These are phyloP conservation scores for Tragelaphus imberbis DNA, from an alignment of 2,113 vertebrate genomes.

Conservation along the genomic window DNA sequence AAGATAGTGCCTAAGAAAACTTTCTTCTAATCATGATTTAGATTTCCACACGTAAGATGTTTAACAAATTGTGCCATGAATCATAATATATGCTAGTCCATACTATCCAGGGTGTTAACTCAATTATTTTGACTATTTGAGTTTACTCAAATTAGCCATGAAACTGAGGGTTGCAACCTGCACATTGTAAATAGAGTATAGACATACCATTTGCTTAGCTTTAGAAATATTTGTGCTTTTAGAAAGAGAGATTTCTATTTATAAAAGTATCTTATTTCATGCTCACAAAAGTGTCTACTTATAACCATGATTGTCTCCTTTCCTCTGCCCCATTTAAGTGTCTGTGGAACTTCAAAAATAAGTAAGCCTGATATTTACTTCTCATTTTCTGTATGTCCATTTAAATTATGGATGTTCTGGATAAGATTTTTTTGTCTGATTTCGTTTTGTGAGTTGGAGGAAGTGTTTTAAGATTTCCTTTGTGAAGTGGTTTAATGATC, in stretches of 20 bases:
- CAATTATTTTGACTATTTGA: conserved; percentile 69
- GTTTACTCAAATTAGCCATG: conserved; percentile 70
- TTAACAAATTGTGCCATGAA: conserved; percentile 67
- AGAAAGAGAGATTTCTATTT: conserved; percentile 60
- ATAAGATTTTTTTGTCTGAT: neutral
- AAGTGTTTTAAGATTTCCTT: neutral
- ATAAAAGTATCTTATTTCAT: neutral
- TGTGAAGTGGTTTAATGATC: neutral
- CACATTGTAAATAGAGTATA: conserved; percentile 61
- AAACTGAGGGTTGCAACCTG: conserved; percentile 71
- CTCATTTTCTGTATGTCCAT: neutral
- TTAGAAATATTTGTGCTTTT: conserved; percentile 70
- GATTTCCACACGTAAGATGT: conserved; percentile 7
- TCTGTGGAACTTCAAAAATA: neutral
- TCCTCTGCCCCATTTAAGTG: neutral
- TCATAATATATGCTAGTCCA: conserved; percentile 58
- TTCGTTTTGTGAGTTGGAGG: neutral
- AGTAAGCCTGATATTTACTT: neutral
- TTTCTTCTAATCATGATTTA: conserved; percentile 48
- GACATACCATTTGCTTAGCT: conserved; percentile 69
- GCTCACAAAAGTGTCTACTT: neutral
- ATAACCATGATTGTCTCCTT: neutral
- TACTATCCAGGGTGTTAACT: conserved; percentile 66
- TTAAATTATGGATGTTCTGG: neutral
- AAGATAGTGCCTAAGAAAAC: neutral